Evolutionary conservation across 2,888 invertebrate genomes (phyloP), one percentile per base, ranked within the genome.

Genomic region (Agonopterix alstromeriana): DNA sequence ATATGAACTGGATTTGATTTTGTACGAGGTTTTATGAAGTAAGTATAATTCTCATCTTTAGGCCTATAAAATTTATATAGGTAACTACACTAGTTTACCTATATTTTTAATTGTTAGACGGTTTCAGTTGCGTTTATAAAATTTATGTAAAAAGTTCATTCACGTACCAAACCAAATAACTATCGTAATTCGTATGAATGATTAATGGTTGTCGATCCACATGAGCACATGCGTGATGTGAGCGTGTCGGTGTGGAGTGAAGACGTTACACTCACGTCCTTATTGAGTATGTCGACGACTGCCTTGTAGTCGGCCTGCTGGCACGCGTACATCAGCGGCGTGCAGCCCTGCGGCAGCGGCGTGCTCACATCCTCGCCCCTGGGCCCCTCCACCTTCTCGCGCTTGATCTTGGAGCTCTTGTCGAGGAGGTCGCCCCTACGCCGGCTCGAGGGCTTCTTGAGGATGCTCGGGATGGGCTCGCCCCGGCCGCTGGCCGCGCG

Each of bases 241-340:
- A 10, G 48, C 43, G 41, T n/a, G 27, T 27, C 27, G 27, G 27
- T 27, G 5, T 27, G 38, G 10, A 42, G 12, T 9, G 36, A 9
- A 8, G 10, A 8, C 42, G 12, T 12, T 49, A 49, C 60, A 90
- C 91, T 90, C 90, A 95, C 95, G 91, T 95, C 94, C 70, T 92
- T 93, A 67, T 92, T 92, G 63, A 97, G 90, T 61, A 94, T 91
- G 63, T 92, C 92, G 60, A 94, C 90, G 58, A 96, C 95, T 60
- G 93, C 91, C 57, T 92, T 91, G 76, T 94, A 93, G 85, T 95
- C 93, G 47, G 94, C 95, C 77, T 96, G 96, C 82, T 97, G 97
- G 75, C 96, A 96, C 67, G 96, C 96, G 87, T 96, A 95, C 96
- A 97, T 97, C 71, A 97, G 92, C 63, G 93, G 92, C 57, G 96